These are phyloP conservation scores for Colistium nudipinnis DNA, from an alignment of 2,113 vertebrate genomes.

Conservation along the genomic window DNA sequence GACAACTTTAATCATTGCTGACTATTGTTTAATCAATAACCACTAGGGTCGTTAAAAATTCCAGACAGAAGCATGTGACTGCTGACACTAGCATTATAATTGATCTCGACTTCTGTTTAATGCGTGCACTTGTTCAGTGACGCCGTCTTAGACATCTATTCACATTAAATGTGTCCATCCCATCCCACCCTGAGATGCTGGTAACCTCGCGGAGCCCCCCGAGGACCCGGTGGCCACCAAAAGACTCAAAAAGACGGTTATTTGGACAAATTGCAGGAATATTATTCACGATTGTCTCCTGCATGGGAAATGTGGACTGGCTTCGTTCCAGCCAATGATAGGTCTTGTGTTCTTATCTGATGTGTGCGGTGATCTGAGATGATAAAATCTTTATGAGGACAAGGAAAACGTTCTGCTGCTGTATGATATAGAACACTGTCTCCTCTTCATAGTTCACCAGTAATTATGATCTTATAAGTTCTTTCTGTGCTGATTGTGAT, in stretches of 20 bases:
- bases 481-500: neutral
- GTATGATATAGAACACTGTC: neutral
- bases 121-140: neutral
- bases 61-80: no score
- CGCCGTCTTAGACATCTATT: neutral
- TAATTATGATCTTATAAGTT: neutral
- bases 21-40: neutral
- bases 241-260: neutral
- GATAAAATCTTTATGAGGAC: neutral
- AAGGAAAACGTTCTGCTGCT: neutral
- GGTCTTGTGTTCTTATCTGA: neutral
- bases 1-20: no score
- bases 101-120: no score
- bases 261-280: neutral
- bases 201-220: neutral
- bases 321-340: neutral
- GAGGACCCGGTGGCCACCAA: neutral
- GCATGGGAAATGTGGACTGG: neutral
- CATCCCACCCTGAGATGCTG: neutral
- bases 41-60: no score
- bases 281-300: constrained; percentile 1
- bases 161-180: no score
- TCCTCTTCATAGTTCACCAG: neutral
- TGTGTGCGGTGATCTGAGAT: neutral
- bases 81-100: no score